phyloP scores from a whole-genome alignment of 2,113 vertebrate genomes.

The Promerops cafer region DNA sequence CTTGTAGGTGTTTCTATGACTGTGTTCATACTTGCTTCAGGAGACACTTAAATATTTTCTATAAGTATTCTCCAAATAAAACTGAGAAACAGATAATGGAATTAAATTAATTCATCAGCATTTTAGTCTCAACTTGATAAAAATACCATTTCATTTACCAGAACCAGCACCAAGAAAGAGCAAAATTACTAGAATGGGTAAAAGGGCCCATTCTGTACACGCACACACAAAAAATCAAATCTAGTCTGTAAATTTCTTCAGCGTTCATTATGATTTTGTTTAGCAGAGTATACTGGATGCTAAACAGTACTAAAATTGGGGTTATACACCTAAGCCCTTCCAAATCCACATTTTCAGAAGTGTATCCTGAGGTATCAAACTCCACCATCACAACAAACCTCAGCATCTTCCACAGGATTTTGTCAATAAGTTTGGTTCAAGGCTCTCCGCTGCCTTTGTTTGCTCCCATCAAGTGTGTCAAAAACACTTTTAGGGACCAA shows the following conservation, averaged over 20 bases:
- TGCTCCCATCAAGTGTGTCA: background rate
- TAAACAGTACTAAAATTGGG: background rate
- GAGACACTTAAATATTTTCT: background rate
- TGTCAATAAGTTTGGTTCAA: background rate
- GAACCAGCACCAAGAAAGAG: background rate
- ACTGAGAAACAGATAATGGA: background rate
- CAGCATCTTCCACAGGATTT: background rate
- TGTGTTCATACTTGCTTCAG: background rate
- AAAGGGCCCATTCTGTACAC: background rate
- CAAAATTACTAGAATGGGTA: background rate
- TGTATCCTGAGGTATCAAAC: background rate
- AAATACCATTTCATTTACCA: background rate
- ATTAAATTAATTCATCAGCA: background rate
- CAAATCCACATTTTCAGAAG: background rate
- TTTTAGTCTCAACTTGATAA: background rate
- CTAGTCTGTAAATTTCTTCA: background rate
- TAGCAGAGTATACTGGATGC: background rate
- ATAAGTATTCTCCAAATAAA: background rate
- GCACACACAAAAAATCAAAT: background rate
- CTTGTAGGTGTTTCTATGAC: background rate
- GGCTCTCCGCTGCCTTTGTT: background rate
- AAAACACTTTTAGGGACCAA: background rate
- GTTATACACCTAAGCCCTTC: background rate
- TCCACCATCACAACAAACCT: background rate
- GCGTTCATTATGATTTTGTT: background rate